Evolutionary conservation across 2,888 invertebrate species (phyloP), one percentile per base, ranked within the genome.

Genomic region (Cabera pusaria): DNA sequence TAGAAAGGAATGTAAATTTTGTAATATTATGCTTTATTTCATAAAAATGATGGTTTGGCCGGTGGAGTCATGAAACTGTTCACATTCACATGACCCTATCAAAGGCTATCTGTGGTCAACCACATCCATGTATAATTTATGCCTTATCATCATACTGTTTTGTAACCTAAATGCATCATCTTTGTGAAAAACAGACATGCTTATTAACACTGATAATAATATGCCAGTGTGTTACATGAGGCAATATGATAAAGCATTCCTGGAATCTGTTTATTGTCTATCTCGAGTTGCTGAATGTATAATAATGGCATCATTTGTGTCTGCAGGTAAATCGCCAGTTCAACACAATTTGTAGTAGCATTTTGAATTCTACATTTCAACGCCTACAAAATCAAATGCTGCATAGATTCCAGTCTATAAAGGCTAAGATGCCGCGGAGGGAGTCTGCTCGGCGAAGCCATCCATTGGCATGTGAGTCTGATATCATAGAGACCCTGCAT

Each of bases 371-470:
- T 20, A 96, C 96, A 29, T 97, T 98, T 86, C 93, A 94, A 70
- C 92, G 93, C 57, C 90, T 97, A 21, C 97, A 97, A 85, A 94
- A 94, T 55, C 94, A 95, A 72, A 96, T 97, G 92, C 88, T 94
- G 37, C 92, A 93, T 71, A 91, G 96, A 64, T 97, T 97, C 78
- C 96, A 96, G 80, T 91, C 92, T 26, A 96, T 97, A 49, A 97
- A 97, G 81, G 92, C 95, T 14, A 95, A 96, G 85, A 96, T 98
- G 95, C 98, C 98, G 2, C 91, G 97, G 25, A 89, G 96, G 44
- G 97, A 98, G 75, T 97, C 97, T 1, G 97, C 97, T 3, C 91
- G 98, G 22, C 92, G 97, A 16, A 96, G 94, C 74, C 98, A 98
- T 78, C 95, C 95, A 0, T 85, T 97, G 57, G 96, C 97, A 10